Base-by-base conservation (phyloP, 2,797 vertebrate genomes). In the Margarornis squamiger region DNA sequence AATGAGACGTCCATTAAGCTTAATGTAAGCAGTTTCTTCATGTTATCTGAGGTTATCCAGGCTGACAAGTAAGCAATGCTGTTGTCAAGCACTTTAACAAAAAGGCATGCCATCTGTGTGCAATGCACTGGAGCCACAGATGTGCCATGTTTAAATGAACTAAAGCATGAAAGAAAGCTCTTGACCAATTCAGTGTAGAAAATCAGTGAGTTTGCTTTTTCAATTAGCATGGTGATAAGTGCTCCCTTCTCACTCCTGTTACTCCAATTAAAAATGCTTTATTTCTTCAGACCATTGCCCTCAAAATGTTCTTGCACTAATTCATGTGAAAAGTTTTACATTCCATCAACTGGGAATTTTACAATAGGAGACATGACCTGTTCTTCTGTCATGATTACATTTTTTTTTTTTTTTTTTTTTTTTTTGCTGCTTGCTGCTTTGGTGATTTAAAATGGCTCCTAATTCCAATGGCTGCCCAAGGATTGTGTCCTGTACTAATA, bases 1-100 rank as follows among this genome's bases (percentile, higher is more conserved):
- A 96, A 95, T 91, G 77, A 97, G 97, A 92, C 76, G 94, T 87
- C 86, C 93, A 90, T 95, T 94, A 96, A 86, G 58, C 61, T n/a
- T 88, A 95, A 96, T 2, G 3, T 45, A 92, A 96, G 91, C 52
- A 86, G 78, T 90, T 96, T 93, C 85, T 92, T 95, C 58, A 10
- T 18, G 59, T 72, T 72, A 36, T 41, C 63, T 91, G 85, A 87
- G 72, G 80, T 94, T 96, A 95, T 68, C 30, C 45, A 92, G 87
- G 88, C 78, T 93, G 92, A 97, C 89, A 96, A 95, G 76, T 85
- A 97, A 97, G 94, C 77, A 93, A 78, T 75, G 88, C 36, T 94
- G 58, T 88, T 93, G 91, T 94, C 88, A 95, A 81, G 73, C 46
- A 63, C 68, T 96, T 95, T 67, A 89, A 95, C 55, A 93, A 88